phyloP scores from a whole-genome alignment of 1,140 invertebrate species.

The Lepidurus packardi region DNA sequence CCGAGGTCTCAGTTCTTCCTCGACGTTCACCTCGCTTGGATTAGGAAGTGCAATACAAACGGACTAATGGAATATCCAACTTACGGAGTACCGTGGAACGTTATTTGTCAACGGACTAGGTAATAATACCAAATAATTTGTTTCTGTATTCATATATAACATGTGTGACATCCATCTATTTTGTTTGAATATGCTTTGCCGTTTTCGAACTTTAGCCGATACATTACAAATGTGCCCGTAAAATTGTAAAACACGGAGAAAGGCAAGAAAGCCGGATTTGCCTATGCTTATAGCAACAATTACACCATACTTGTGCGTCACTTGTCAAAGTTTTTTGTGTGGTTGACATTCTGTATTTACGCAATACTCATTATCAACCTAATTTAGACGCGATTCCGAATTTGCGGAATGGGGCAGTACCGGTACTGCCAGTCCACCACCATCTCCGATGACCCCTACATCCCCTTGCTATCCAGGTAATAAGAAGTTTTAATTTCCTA shows the following conservation, averaged over 20 bases:
- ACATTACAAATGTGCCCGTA: no score
- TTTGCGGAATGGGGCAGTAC: not conserved
- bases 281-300: no score
- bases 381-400: slow-evolving; percentile 21
- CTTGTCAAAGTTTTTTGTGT: not conserved
- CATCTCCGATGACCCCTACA: not conserved
- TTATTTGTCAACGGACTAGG: not conserved
- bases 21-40: not conserved
- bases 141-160: no score
- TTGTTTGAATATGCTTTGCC: no score
- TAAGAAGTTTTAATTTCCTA: not conserved
- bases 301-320: not conserved
- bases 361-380: slow-evolving; percentile 4
- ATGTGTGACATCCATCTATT: no score
- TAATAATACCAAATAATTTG: not conserved
- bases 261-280: no score
- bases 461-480: slow-evolving; percentile 5
- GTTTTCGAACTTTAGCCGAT: no score
- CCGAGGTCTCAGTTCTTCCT: not conserved
- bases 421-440: not conserved
- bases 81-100: slow-evolving; percentile 5
- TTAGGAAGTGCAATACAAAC: not conserved
- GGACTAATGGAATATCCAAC: not conserved
- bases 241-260: no score
- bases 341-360: not conserved